Conservation (phyloP, 2,797 vertebrate genomes). For the Gallirallus australis region DNA sequence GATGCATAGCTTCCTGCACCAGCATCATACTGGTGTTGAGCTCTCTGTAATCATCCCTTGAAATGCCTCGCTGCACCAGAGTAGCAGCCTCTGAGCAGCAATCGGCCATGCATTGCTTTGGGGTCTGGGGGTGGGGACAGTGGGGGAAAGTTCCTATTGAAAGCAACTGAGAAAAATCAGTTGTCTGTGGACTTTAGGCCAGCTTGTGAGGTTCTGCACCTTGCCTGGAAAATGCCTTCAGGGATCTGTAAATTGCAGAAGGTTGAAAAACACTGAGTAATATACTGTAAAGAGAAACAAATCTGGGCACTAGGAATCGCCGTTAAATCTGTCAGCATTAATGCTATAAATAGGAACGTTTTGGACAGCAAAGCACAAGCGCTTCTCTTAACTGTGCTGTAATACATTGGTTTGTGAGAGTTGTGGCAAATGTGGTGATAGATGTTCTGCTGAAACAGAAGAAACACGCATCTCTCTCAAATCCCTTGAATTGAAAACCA, state of each 20-base stretch:
- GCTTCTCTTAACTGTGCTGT: neutral
- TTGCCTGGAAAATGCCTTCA: neutral
- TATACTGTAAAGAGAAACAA: constrained; percentile 25
- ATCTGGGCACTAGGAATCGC: neutral
- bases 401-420: neutral
- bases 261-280: neutral
- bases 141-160: neutral
- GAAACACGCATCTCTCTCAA: neutral
- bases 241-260: constrained; percentile 1
- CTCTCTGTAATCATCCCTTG: neutral
- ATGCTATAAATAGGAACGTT: constrained; percentile 14
- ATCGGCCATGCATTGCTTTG: neutral
- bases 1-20: neutral
- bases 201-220: neutral
- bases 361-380: neutral
- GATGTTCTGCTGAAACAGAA: neutral
- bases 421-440: neutral
- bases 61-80: neutral
- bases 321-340: constrained; percentile 11
- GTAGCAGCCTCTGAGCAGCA: neutral
- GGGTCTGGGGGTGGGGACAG: too few species aligned
- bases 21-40: neutral
- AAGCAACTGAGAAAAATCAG: neutral
- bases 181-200: neutral
- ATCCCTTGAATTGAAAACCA: neutral